Conservation (phyloP, 37 sponge, comb jelly and placozoan genomes). For the Lycopodina hypogea region DNA sequence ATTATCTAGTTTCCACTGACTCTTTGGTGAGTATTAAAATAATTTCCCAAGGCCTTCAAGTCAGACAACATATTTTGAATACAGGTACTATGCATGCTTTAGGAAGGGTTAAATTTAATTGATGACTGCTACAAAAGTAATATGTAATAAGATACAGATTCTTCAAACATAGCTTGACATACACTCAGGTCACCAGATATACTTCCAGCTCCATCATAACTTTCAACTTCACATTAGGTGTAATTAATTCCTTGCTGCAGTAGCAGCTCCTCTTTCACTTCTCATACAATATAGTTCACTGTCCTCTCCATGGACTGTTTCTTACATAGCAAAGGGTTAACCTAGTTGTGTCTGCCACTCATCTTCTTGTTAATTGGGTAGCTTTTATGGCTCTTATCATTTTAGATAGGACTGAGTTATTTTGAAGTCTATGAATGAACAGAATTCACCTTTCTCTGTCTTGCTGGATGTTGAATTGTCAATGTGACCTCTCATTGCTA, state of each 20-base stretch:
- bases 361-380: slow-evolving; percentile 7
- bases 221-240: slow-evolving; percentile 1
- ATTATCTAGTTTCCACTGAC: slow-evolving; percentile 8
- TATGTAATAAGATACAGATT: slow-evolving; percentile 9
- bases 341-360: slow-evolving; percentile 20
- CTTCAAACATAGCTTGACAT: slow-evolving; percentile 9
- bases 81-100: slow-evolving; percentile 22
- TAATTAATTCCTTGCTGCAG: neutral
- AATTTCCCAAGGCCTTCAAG: slow-evolving; percentile 29
- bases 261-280: neutral
- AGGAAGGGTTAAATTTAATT: slow-evolving; percentile 30
- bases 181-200: slow-evolving; percentile 20
- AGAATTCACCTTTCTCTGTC: slow-evolving; percentile 45
- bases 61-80: slow-evolving; percentile 30
- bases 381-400: neutral
- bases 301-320: slow-evolving; percentile 17
- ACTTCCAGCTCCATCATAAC: slow-evolving; percentile 46
- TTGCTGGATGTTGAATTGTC: slow-evolving; percentile 30
- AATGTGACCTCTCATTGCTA: slow-evolving; percentile 44
- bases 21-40: slow-evolving; percentile 40
- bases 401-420: neutral
- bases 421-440: slow-evolving; percentile 30
- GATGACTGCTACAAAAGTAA: slow-evolving; percentile 46
- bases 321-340: slow-evolving; percentile 35
- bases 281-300: slow-evolving; percentile 18